Percentiles rank a stretch among this genome's conserved stretches.
Evolutionary conservation across 2,113 vertebrate species (phyloP).

Genomic region (Dunckerocampus dactyliophorus): DNA sequence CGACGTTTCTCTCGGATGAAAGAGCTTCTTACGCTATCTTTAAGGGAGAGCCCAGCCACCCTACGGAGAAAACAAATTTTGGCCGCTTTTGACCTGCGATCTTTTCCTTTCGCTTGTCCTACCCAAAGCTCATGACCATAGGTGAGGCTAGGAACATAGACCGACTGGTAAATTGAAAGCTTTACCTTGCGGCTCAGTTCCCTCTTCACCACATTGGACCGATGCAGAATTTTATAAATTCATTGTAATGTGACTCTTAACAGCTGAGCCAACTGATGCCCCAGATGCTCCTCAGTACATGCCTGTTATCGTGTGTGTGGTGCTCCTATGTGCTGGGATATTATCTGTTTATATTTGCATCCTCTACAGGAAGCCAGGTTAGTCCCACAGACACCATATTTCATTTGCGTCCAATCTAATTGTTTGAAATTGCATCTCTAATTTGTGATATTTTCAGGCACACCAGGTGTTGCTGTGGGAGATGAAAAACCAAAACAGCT

Average conservation of each 20-base stretch:
- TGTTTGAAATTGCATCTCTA: background rate
- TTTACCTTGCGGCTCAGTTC: too few relatives aligned
- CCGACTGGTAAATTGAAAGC: too few relatives aligned
- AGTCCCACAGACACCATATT: background rate
- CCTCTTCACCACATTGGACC: too few relatives aligned
- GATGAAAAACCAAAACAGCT: fast-evolving
- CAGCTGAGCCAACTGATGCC: background rate
- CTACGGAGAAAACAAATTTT: too few relatives aligned
- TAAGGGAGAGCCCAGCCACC: too few relatives aligned
- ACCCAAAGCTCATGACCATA: too few relatives aligned
- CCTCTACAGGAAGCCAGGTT: constrained; percentile 35
- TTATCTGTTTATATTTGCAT: background rate
- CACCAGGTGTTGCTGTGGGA: fast-evolving
- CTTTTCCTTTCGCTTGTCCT: too few relatives aligned
- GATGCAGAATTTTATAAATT: background rate
- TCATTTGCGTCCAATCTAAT: background rate
- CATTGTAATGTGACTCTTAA: constrained; percentile 11
- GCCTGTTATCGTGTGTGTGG: background rate
- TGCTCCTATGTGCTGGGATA: background rate
- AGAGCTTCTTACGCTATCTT: too few relatives aligned
- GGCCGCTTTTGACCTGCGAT: too few relatives aligned
- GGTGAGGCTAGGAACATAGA: too few relatives aligned
- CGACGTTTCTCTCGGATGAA: too few relatives aligned
- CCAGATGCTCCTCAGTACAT: background rate
- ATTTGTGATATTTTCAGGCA: constrained; percentile 20